Conservation (phyloP, 2,113 vertebrate species). For the Oenanthe oenanthe region DNA sequence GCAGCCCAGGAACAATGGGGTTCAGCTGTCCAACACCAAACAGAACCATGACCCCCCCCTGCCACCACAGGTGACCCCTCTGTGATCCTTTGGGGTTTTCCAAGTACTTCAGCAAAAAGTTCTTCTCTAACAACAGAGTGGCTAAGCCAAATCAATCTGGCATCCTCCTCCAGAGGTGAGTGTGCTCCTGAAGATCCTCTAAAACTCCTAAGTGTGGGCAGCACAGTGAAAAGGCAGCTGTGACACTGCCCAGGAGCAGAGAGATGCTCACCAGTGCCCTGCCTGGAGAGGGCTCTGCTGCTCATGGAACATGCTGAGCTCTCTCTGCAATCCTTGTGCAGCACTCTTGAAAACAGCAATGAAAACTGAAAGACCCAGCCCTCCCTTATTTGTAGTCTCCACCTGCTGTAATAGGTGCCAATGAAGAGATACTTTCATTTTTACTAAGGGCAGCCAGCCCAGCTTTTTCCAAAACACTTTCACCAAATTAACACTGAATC, state of each 20-base stretch:
- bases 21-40: neutral
- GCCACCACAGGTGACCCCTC: no score
- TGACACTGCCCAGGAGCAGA: neutral
- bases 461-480: neutral
- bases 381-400: neutral
- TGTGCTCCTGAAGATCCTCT: neutral
- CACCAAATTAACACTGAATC: neutral
- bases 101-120: neutral
- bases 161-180: neutral
- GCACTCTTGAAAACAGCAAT: rapidly evolving
- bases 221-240: no score
- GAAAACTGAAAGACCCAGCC: neutral
- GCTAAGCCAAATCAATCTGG: neutral
- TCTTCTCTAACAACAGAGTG: neutral
- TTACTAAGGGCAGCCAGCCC: neutral
- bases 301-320: rapidly evolving
- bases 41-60: no score
- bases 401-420: neutral
- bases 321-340: neutral
- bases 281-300: neutral
- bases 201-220: neutral
- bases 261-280: neutral
- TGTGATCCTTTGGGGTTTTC: rapidly evolving
- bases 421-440: neutral
- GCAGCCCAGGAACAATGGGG: no score